phyloP scores from a whole-genome alignment of 2,797 vertebrate genomes.

The Esox lucius region DNA sequence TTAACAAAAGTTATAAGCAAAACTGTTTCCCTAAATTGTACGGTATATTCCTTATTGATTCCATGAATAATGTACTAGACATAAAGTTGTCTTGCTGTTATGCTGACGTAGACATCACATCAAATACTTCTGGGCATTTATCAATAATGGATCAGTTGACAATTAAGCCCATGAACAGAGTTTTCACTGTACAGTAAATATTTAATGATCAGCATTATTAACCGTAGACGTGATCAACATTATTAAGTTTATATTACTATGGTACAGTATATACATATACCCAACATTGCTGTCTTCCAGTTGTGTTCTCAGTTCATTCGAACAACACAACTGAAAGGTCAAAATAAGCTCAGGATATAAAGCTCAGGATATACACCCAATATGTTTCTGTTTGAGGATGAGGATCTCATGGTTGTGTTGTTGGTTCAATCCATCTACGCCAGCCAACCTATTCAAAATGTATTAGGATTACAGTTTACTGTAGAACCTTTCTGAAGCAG shows the following conservation, averaged over 20 bases:
- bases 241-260: too few relatives aligned
- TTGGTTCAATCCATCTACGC: constrained; percentile 12
- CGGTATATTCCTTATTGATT: constrained; percentile 25
- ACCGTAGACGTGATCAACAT: too few relatives aligned
- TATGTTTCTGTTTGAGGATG: neutral
- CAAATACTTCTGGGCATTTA: constrained; percentile 1
- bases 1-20: neutral
- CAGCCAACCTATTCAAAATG: constrained; percentile 13
- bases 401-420: neutral
- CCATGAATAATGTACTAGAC: constrained; percentile 23
- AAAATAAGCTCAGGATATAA: neutral
- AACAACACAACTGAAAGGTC: neutral
- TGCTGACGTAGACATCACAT: neutral
- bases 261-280: neutral
- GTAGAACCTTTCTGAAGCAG: neutral
- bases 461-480: neutral
- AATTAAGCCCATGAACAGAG: constrained; percentile 12
- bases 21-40: neutral
- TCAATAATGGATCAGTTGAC: constrained; percentile 6
- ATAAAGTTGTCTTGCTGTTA: neutral
- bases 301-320: neutral
- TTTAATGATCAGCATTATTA: constrained; percentile 2
- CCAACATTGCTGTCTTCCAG: neutral
- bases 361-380: neutral
- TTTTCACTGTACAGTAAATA: neutral